These are phyloP conservation scores for Scolopax rusticola DNA, from an alignment of 2,797 vertebrate species.

Conservation along the genomic window DNA sequence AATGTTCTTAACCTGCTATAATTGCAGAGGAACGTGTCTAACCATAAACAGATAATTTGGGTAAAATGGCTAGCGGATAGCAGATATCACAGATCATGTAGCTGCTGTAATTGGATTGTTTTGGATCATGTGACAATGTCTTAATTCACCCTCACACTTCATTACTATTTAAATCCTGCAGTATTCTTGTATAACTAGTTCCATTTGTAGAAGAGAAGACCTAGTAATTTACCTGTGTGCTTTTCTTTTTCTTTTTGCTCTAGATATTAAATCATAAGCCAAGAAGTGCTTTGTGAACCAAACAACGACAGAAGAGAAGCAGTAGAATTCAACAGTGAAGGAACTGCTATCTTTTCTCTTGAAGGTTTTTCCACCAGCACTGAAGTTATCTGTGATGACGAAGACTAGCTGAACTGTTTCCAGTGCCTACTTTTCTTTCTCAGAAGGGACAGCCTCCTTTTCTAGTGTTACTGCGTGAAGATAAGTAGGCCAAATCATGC, in stretches of 20 bases:
- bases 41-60: neutral
- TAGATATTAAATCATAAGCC: neutral
- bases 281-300: neutral
- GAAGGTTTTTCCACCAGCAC: neutral
- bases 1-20: neutral
- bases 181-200: neutral
- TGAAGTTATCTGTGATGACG: neutral
- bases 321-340: neutral
- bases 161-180: neutral
- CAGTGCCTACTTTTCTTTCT: neutral
- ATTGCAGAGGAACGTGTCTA: neutral
- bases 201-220: neutral
- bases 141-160: neutral
- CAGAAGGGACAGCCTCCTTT: neutral
- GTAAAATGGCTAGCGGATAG: neutral
- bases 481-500: neutral
- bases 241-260: neutral
- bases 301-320: neutral
- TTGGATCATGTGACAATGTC: neutral
- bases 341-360: neutral
- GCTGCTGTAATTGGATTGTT: neutral
- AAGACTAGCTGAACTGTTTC: neutral
- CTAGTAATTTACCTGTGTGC: neutral
- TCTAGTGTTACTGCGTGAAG: neutral
- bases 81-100: rapidly evolving